phyloP scores from a whole-genome alignment of 2,797 vertebrate species.

The Caiman crocodilus region DNA sequence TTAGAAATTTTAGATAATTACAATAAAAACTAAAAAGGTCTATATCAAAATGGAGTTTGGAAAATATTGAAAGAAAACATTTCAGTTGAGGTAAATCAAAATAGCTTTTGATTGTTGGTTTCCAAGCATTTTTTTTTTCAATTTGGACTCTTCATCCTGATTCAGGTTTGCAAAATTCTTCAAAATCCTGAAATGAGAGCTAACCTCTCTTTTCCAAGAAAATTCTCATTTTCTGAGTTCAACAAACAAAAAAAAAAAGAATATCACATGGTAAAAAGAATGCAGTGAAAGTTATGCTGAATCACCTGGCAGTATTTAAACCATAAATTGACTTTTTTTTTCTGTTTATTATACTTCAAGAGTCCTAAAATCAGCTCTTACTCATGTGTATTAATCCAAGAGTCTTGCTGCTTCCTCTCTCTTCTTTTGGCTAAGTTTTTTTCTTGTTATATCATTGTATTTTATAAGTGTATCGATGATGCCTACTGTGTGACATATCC shows the following conservation, averaged over 20 bases:
- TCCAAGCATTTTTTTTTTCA: background rate
- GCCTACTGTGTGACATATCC: background rate
- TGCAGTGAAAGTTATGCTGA: constrained; percentile 68
- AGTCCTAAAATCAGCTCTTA: constrained; percentile 66
- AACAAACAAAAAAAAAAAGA: constrained; percentile 63
- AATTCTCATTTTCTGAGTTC: constrained; percentile 74
- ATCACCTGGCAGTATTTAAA: constrained; percentile 75
- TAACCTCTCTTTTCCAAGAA: constrained; percentile 73
- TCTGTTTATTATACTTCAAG: constrained; percentile 73
- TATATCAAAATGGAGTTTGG: background rate
- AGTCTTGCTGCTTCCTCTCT: constrained; percentile 59
- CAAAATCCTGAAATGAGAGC: constrained; percentile 16
- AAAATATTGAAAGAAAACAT: background rate
- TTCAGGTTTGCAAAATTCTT: background rate
- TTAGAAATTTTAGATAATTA: background rate
- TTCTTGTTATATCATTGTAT: constrained; percentile 45
- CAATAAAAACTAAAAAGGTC: background rate
- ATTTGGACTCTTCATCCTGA: background rate
- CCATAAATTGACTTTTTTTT: constrained; percentile 68
- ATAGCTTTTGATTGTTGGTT: background rate
- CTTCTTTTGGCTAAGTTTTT: background rate
- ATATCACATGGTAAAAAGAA: constrained; percentile 65
- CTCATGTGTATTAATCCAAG: constrained; percentile 25
- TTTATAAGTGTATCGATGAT: constrained; percentile 12
- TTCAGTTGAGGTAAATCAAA: background rate